These are phyloP conservation scores for Amazona vittata DNA, from an alignment of 2,113 vertebrate species.

Conservation along the genomic window DNA sequence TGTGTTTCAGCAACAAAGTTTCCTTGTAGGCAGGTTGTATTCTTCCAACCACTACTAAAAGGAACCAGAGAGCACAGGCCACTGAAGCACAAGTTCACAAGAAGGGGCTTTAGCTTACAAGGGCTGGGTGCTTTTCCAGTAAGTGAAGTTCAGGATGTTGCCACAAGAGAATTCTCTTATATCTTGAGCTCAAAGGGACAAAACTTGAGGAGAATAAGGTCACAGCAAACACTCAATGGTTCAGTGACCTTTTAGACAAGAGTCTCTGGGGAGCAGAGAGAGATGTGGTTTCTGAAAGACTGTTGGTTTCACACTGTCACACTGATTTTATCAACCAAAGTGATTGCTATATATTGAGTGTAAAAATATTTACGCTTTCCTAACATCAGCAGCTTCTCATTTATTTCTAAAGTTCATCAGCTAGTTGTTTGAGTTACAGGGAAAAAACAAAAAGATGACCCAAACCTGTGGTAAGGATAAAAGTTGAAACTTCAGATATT, in stretches of 20 bases:
- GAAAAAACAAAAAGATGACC: neutral
- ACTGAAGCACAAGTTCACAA: neutral
- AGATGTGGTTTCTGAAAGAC: neutral
- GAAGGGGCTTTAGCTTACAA: neutral
- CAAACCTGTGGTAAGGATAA: neutral
- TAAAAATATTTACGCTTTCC: slow-evolving; percentile 8
- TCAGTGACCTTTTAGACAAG: slow-evolving; percentile 35
- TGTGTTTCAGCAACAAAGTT: neutral
- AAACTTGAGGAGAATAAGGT: slow-evolving; percentile 53
- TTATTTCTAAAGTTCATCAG: neutral
- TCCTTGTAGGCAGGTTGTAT: neutral
- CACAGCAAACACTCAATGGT: neutral
- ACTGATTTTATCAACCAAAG: neutral
- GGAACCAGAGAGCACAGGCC: neutral
- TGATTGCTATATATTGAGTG: neutral
- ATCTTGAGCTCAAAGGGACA: slow-evolving; percentile 27
- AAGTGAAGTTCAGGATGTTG: slow-evolving; percentile 25
- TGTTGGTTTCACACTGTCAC: neutral
- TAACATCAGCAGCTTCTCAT: neutral
- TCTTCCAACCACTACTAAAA: neutral
- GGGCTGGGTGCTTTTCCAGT: neutral
- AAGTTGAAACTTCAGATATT: neutral
- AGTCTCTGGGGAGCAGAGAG: slow-evolving; percentile 13
- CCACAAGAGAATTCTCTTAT: slow-evolving; percentile 16
- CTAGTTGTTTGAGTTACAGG: neutral